These are phyloP conservation scores for Chlorospingus semifuscus DNA, from an alignment of 2,797 vertebrate species.

Conservation along the genomic window DNA sequence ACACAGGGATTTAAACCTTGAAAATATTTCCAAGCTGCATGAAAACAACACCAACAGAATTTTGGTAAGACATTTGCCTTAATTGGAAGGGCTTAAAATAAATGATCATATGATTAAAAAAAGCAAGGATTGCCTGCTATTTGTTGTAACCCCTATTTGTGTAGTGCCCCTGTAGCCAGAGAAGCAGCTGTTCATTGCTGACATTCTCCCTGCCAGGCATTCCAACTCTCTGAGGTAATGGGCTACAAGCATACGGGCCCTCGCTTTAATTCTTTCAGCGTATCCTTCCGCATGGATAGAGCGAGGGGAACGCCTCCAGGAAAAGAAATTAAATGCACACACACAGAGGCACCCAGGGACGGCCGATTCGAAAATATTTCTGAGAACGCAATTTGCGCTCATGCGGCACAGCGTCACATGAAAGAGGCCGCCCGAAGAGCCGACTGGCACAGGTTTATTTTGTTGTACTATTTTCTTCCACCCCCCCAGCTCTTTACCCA, in stretches of 20 bases:
- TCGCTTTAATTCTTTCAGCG: slow-evolving; percentile 63
- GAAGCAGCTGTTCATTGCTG: slow-evolving; percentile 80
- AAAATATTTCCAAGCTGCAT: neutral
- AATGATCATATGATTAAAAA: slow-evolving; percentile 69
- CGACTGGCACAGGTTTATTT: neutral
- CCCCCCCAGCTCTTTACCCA: slow-evolving; percentile 43
- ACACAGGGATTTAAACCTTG: neutral
- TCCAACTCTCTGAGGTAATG: slow-evolving; percentile 93
- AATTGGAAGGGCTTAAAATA: slow-evolving; percentile 75
- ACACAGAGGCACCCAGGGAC: neutral
- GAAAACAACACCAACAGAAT: neutral
- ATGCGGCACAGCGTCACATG: neutral
- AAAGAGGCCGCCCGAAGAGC: neutral
- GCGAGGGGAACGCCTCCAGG: slow-evolving; percentile 69
- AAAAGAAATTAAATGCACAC: slow-evolving; percentile 56
- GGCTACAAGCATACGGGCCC: slow-evolving; percentile 68
- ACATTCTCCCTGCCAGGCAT: slow-evolving; percentile 86
- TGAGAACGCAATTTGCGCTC: neutral
- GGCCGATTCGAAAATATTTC: neutral
- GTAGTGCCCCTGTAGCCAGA: slow-evolving; percentile 59
- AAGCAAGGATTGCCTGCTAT: slow-evolving; percentile 65
- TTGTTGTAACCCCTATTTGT: slow-evolving; percentile 74
- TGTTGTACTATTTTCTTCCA: neutral
- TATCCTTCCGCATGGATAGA: slow-evolving; percentile 76
- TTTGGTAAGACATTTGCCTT: slow-evolving; percentile 33